These are phyloP conservation scores for Silurus lanzhouensis DNA, from an alignment of 2,797 vertebrate genomes.

Conservation along the genomic window DNA sequence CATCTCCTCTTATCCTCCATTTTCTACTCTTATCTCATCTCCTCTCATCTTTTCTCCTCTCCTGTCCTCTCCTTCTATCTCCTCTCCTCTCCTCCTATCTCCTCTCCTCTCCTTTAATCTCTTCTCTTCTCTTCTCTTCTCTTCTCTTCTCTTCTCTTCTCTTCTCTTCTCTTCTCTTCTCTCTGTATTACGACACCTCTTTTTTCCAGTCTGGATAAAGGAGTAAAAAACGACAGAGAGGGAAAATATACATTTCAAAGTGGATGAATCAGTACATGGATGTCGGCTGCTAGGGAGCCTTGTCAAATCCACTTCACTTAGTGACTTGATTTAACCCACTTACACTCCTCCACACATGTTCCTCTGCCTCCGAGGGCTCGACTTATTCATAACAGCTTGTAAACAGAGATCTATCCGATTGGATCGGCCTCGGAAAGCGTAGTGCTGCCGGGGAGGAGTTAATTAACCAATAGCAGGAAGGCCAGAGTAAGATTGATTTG, in stretches of 20 bases:
- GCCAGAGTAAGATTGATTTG: background rate
- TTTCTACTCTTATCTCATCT: too few relatives aligned
- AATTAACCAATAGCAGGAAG: background rate
- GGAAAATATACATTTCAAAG: slow-evolving; percentile 53
- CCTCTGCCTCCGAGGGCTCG: slow-evolving; percentile 12
- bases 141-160: too few relatives aligned
- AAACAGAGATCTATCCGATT: slow-evolving; percentile 40
- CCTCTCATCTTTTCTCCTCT: too few relatives aligned
- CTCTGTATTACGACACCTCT: background rate
- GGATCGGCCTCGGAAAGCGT: background rate
- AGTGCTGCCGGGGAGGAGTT: background rate
- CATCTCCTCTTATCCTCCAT: too few relatives aligned
- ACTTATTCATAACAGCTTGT: slow-evolving; percentile 53
- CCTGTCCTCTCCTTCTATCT: too few relatives aligned
- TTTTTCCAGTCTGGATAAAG: background rate
- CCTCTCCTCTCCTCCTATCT: too few relatives aligned
- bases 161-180: background rate
- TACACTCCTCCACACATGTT: slow-evolving; percentile 47
- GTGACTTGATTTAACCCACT: slow-evolving; percentile 57
- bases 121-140: too few relatives aligned
- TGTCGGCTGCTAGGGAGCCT: slow-evolving; percentile 34
- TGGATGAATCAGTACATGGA: slow-evolving; percentile 44
- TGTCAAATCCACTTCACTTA: slow-evolving; percentile 55
- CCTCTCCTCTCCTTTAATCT: too few relatives aligned
- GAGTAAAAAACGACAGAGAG: background rate